Percentiles rank a stretch among this genome's conserved stretches.
phyloP scores from a whole-genome alignment of 1,140 invertebrate genomes.

The Hyphantria cunea region DNA sequence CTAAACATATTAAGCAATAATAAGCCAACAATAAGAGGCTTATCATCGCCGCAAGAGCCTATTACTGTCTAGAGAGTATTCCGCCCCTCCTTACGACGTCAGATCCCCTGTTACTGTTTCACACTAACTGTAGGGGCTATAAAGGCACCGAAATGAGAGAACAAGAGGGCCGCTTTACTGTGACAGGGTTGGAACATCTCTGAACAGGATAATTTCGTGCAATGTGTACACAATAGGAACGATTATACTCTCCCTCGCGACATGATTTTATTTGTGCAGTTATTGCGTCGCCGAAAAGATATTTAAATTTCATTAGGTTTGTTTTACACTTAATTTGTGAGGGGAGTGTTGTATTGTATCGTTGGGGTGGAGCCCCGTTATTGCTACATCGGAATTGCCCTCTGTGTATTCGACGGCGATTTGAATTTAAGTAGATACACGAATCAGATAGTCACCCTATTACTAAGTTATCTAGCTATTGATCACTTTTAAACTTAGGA shows the following conservation, averaged over 20 bases:
- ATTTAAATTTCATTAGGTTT: conserved; percentile 82
- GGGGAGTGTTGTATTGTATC: conserved; percentile 65
- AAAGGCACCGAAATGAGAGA: conserved; percentile 21
- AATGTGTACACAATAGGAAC: conserved; percentile 77
- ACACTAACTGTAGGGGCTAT: conserved; percentile 36
- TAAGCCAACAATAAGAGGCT: conserved; percentile 79
- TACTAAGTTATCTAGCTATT: conserved; percentile 39
- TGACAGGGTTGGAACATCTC: conserved; percentile 41
- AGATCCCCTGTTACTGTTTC: conserved; percentile 56
- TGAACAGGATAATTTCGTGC: conserved; percentile 47
- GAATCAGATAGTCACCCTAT: conserved; percentile 60
- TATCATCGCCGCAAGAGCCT: conserved; percentile 72
- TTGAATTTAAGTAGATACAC: conserved; percentile 67
- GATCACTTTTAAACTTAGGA: conserved; percentile 46
- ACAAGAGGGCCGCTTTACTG: conserved; percentile 8
- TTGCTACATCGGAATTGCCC: conserved; percentile 71
- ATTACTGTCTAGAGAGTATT: conserved; percentile 68
- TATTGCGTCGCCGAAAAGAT: conserved; percentile 76
- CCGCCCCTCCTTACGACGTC: conserved; percentile 64
- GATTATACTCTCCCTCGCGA: conserved; percentile 74
- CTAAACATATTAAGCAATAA: conserved; percentile 71
- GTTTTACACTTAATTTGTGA: conserved; percentile 82
- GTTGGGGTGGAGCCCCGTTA: conserved; percentile 64
- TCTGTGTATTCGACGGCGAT: conserved; percentile 59
- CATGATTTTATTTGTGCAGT: conserved; percentile 80